Percentiles rank a stretch among this genome's conserved stretches.
phyloP scores from a whole-genome alignment of 2,888 invertebrate species.

The Dolichopus griseipennis region DNA sequence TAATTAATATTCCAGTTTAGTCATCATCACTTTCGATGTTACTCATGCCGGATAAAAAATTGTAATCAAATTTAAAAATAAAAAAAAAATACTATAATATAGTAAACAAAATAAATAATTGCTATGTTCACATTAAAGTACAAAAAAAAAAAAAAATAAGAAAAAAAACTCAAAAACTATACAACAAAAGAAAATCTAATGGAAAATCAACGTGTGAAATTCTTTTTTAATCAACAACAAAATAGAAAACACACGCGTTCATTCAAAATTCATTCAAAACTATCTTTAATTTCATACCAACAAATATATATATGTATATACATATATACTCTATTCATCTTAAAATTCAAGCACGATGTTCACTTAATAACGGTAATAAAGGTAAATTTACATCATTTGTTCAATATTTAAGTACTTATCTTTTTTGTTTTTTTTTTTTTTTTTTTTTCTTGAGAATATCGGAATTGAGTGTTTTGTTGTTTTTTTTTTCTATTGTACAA shows the following conservation, averaged over 20 bases:
- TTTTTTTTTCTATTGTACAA: no score
- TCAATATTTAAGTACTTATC: no score
- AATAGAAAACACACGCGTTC: neutral
- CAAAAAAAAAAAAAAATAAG: neutral
- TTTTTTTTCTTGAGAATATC: no score
- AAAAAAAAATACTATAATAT: neutral
- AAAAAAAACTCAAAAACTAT: no score
- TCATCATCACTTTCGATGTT: slow-evolving; percentile 6
- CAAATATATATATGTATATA: no score
- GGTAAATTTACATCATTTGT: neutral
- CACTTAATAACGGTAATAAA: neutral
- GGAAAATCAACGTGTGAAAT: neutral
- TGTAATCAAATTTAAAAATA: neutral
- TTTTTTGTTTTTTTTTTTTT: no score
- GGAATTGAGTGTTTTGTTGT: no score
- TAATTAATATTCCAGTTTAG: neutral
- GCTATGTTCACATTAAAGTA: neutral
- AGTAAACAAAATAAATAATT: neutral
- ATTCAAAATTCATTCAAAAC: neutral
- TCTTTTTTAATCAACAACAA: neutral
- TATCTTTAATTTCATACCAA: no score
- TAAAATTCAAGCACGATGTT: neutral
- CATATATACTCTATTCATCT: no score
- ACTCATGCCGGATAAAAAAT: neutral
- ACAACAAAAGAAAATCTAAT: neutral